Evolutionary conservation across 2,888 invertebrate species (phyloP), one percentile per base, ranked within the genome.

Genomic region (Tachina lurida): DNA sequence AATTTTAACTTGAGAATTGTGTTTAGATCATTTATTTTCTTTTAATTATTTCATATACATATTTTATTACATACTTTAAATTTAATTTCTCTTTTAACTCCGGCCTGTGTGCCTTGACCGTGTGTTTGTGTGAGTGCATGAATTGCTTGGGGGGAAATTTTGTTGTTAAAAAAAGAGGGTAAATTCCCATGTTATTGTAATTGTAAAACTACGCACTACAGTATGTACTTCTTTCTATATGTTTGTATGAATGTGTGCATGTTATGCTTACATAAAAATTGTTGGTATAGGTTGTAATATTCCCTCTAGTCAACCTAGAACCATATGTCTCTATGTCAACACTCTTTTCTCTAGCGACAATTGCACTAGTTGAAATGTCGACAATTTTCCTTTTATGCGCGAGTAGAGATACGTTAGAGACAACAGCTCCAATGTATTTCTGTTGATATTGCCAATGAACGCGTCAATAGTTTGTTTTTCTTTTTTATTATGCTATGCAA

Each of bases 231-330:
- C 31, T 22, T n/a, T n/a, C n/a, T 31, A 15, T 9, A 47, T 56
- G 41, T 31, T 15, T 77, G 19, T 41, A 13, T 73, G 17, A 13
- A 22, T 45, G 39, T 47, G 10, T 54, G 13, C 60, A 13, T 68
- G 39, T 31, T 31, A 31, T 60, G 43, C 58, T 77, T 22, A 70
- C 39, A 19, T 22, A 7, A 3, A 73, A 65, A 60, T 43, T 80
- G 71, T 84, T 84, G 80, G 65, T 76, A 73, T 77, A 84, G 80
- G 80, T 81, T 77, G 58, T 60, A 54, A 56, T 63, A 47, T 65
- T n/a, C n/a, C n/a, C n/a, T n/a, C n/a, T n/a, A n/a, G n/a, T n/a
- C n/a, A n/a, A n/a, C n/a, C n/a, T n/a, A n/a, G n/a, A n/a, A n/a
- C n/a, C n/a, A n/a, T n/a, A n/a, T n/a, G n/a, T n/a, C n/a, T n/a